Percentiles rank a stretch among this genome's conserved stretches.
Evolutionary conservation across 2,888 invertebrate species (phyloP).

Genomic region (Nudaria mundana): DNA sequence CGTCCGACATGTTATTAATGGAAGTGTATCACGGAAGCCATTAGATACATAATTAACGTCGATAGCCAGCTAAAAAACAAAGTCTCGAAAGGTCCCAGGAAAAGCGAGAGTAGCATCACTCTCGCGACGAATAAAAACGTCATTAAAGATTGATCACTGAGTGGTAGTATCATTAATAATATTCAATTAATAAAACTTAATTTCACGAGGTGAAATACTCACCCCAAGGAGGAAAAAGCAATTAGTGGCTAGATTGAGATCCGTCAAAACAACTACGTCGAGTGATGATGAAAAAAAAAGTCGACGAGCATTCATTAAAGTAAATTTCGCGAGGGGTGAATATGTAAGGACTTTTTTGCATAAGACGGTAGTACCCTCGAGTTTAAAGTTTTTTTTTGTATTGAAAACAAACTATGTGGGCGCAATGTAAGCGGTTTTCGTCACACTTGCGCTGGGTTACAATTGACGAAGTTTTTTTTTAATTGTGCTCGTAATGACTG

Average conservation of each 20-base stretch:
- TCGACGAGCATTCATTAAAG: constrained; percentile 77
- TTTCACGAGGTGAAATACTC: constrained; percentile 71
- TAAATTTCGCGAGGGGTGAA: constrained; percentile 79
- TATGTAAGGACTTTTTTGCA: constrained; percentile 79
- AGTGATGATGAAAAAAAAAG: constrained; percentile 63
- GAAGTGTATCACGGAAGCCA: constrained; percentile 81
- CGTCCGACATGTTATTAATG: constrained; percentile 74
- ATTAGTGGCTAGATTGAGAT: constrained; percentile 81
- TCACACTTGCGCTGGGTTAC: constrained; percentile 71
- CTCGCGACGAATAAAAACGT: constrained; percentile 75
- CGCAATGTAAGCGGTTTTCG: constrained; percentile 77
- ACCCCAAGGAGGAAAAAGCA: constrained; percentile 79
- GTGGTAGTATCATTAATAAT: constrained; percentile 80
- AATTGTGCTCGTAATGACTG: constrained; percentile 75
- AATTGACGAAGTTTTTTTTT: constrained; percentile 74
- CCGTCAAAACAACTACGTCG: constrained; percentile 80
- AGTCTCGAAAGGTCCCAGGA: constrained; percentile 47
- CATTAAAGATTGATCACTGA: constrained; percentile 78
- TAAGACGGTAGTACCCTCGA: constrained; percentile 77
- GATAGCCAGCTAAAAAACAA: constrained; percentile 63
- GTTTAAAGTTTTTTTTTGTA: constrained; percentile 59
- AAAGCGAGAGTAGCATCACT: constrained; percentile 63
- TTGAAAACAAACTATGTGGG: constrained; percentile 77
- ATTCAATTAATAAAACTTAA: constrained; percentile 81
- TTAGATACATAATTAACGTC: constrained; percentile 79